phyloP scores from a whole-genome alignment of 2,888 invertebrate genomes.

The Liodrosophila aerea region DNA sequence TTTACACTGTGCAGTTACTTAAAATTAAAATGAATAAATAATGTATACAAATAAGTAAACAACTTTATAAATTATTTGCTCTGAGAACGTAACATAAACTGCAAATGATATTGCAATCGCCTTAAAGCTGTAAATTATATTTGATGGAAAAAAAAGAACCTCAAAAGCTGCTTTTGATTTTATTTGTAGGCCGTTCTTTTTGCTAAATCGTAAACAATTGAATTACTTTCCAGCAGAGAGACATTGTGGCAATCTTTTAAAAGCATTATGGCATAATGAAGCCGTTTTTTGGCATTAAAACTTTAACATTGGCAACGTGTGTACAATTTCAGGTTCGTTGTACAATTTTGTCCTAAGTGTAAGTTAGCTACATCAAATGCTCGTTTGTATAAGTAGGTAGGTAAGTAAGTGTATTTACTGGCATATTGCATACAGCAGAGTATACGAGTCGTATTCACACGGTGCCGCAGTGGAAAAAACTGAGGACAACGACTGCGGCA shows the following conservation, averaged over 20 bases:
- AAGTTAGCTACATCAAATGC: constrained; percentile 27
- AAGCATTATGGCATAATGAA: constrained; percentile 27
- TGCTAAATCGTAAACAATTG: constrained; percentile 17
- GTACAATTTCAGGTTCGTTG: constrained; percentile 3
- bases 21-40: too few species aligned
- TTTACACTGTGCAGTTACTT: too few species aligned
- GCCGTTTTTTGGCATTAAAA: constrained; percentile 18
- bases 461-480: constrained; percentile 62
- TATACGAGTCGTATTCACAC: constrained; percentile 44
- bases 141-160: constrained; percentile 2
- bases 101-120: too few species aligned
- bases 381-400: constrained; percentile 28
- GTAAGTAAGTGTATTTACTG: constrained; percentile 23
- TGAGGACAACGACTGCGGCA: constrained; percentile 28
- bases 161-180: constrained; percentile 9
- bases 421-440: constrained; percentile 14
- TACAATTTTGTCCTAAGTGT: constrained; percentile 16
- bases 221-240: constrained; percentile 8
- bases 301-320: constrained; percentile 8
- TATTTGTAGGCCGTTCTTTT: neutral
- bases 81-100: too few species aligned
- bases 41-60: too few species aligned
- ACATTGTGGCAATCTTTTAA: constrained; percentile 7
- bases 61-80: too few species aligned
- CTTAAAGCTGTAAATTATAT: constrained; percentile 5